Conservation (phyloP, 2,888 invertebrate genomes). For the Machimus rusticus region DNA sequence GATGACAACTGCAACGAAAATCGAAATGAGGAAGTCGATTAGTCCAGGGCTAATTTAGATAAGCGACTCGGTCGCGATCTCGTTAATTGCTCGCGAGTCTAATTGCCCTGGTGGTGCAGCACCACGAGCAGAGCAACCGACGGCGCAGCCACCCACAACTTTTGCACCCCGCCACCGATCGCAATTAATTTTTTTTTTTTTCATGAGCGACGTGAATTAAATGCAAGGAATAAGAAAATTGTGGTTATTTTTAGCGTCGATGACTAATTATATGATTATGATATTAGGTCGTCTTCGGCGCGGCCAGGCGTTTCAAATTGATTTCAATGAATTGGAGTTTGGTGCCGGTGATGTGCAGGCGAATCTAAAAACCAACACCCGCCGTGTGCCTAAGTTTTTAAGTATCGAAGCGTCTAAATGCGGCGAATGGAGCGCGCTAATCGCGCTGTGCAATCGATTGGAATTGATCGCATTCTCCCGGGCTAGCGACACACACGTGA, state of each 20-base stretch:
- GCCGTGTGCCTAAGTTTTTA: neutral
- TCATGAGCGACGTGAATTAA: neutral
- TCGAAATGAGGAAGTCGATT: constrained; percentile 25
- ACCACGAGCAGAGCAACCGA: neutral
- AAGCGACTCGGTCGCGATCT: neutral
- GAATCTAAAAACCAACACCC: neutral
- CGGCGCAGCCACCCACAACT: neutral
- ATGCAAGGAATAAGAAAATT: neutral
- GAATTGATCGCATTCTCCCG: neutral
- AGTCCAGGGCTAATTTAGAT: neutral
- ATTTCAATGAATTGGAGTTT: neutral
- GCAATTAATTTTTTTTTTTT: neutral
- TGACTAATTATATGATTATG: constrained; percentile 17
- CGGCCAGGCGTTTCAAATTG: neutral
- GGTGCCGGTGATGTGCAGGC: neutral
- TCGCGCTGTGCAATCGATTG: neutral
- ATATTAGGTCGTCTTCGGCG: neutral
- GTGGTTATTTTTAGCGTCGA: neutral
- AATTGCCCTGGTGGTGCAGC: neutral
- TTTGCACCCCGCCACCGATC: neutral
- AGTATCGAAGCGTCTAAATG: neutral
- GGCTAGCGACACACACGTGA: neutral
- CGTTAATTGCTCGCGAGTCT: neutral
- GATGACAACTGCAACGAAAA: constrained; percentile 84
- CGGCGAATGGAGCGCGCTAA: neutral